These are phyloP conservation scores for Carterocephalus palaemon DNA, from an alignment of 2,888 invertebrate species.

Conservation along the genomic window DNA sequence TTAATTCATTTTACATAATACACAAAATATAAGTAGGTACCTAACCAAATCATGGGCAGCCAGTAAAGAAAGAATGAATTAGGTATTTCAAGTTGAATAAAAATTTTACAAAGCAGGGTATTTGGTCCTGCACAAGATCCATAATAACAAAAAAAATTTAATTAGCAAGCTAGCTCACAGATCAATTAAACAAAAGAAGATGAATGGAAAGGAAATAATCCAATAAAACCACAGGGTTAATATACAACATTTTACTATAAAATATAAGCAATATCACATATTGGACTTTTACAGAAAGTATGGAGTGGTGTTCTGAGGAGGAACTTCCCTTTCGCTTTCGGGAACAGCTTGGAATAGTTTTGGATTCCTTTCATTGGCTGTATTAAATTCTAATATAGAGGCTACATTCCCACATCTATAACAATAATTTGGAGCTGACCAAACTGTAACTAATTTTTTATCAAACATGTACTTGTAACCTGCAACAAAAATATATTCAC, in stretches of 20 bases:
- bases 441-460: conserved; percentile 97
- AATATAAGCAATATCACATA: conserved; percentile 28
- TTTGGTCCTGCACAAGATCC: too few species aligned
- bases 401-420: conserved; percentile 99
- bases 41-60: too few species aligned
- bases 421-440: conserved; percentile 99
- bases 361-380: conserved; percentile 85
- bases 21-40: too few species aligned
- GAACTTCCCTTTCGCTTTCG: conserved; percentile 95
- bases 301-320: conserved; percentile 94
- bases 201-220: not conserved
- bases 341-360: conserved; percentile 98
- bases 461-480: conserved; percentile 99
- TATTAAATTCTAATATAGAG: conserved; percentile 94
- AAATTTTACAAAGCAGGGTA: too few species aligned
- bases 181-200: not conserved
- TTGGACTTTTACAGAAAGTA: conserved; percentile 91
- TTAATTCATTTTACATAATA: too few species aligned
- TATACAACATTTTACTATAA: conserved; percentile 62
- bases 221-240: conserved; percentile 14
- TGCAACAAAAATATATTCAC: conserved; percentile 52
- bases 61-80: too few species aligned
- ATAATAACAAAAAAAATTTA: too few species aligned
- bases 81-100: too few species aligned
- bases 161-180: too few species aligned